A percentile compares a stretch with the other conserved stretches of the same genome.
Conservation (phyloP, 2,888 invertebrate genomes). For the Dasypogon diadema region DNA sequence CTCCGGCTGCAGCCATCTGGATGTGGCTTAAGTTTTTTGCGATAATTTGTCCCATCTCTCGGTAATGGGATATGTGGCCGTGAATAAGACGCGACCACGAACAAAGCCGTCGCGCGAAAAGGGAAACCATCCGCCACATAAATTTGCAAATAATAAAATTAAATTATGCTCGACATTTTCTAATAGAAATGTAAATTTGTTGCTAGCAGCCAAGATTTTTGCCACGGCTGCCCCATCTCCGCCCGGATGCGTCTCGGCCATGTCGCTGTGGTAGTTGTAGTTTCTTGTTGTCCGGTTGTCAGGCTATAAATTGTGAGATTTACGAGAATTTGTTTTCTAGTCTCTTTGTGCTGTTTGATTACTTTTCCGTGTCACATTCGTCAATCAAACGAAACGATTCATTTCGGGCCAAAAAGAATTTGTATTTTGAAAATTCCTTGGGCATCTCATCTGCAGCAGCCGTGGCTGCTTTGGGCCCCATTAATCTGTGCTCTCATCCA, state of each 20-base stretch:
- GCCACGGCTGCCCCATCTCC: neutral
- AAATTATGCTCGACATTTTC: conserved; percentile 32
- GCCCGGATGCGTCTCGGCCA: neutral
- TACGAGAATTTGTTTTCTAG: conserved; percentile 21
- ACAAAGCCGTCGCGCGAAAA: neutral
- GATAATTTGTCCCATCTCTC: conserved; percentile 11
- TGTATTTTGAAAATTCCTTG: conserved; percentile 5
- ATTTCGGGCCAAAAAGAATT: conserved; percentile 6
- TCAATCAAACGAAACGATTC: conserved; percentile 32
- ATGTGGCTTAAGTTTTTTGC: conserved; percentile 14
- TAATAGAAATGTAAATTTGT: conserved; percentile 49
- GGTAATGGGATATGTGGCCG: conserved; percentile 26
- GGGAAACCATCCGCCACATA: neutral
- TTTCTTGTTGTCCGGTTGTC: conserved; percentile 32
- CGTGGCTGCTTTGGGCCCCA: neutral
- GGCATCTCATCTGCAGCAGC: neutral
- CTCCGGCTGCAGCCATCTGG: neutral
- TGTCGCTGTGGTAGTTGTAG: neutral
- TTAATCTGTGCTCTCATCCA: neutral
- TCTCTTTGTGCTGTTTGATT: conserved; percentile 29
- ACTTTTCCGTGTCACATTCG: conserved; percentile 40
- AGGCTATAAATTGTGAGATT: conserved; percentile 39
- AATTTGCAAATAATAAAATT: conserved; percentile 47
- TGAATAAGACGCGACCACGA: neutral
- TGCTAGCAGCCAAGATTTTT: neutral